Conservation (phyloP, 2,113 vertebrate genomes). For the Hyperoodon ampullatus region DNA sequence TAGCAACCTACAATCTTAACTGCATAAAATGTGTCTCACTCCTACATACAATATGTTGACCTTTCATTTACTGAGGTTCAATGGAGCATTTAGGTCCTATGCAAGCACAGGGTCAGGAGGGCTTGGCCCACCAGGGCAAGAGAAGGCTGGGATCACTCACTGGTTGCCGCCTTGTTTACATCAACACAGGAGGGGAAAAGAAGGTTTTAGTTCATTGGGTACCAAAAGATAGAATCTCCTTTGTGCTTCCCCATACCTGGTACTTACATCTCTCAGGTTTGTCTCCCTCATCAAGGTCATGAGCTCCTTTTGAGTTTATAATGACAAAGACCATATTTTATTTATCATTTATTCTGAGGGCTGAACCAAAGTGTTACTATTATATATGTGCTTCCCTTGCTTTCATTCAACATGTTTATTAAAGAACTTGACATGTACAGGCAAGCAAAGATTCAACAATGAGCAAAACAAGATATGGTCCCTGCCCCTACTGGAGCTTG, state of each 20-base stretch:
- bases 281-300: not conserved
- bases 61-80: not conserved
- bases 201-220: not conserved
- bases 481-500: not conserved
- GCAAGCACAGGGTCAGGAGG: not conserved
- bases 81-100: not conserved
- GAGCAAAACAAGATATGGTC: not conserved
- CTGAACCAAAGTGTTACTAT: not conserved
- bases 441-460: not conserved
- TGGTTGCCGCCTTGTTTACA: not conserved
- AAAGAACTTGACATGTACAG: constrained; percentile 17
- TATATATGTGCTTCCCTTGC: not conserved
- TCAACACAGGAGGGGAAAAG: not conserved
- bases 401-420: not conserved
- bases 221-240: not conserved
- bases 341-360: not conserved
- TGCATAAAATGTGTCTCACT: not conserved
- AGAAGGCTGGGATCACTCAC: not conserved
- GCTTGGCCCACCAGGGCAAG: not conserved
- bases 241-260: not conserved
- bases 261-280: not conserved
- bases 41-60: not conserved
- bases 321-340: constrained; percentile 20
- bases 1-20: not conserved
- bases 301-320: not conserved